Base-by-base conservation (phyloP, 2,113 vertebrate species). In the Geococcyx californianus region DNA sequence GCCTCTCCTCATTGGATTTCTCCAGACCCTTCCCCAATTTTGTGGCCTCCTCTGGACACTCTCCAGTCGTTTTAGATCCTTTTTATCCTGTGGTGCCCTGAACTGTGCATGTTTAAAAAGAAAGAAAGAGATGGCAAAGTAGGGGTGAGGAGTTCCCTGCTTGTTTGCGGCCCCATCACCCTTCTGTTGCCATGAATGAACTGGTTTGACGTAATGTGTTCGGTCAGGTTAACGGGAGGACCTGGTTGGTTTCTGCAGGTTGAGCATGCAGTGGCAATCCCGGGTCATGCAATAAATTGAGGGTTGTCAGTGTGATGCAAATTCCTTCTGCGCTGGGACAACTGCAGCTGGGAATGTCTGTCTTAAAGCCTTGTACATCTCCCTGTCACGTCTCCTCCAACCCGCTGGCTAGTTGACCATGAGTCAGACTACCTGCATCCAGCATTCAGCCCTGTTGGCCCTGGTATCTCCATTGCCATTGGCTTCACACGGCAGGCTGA, bases 151-250 rank as follows among this genome's bases (percentile, higher is more conserved):
- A 23, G 63, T 16, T 38, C 9, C 73, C 25, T 17, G 29, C 3
- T 8, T 7, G n/a, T 23, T 66, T 24, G n/a, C 40, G n/a, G 38
- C 45, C 63, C 63, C n/a, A 1, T 16, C 31, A 24, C 29, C 56
- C n/a, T 14, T 1, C 31, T 3, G n/a, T 25, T 33, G 52, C 51
- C 8, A 1, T 2, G 55, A 47, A 4, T 7, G 58, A 16, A 51
- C 4, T 60, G 49, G n/a, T 7, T 66, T 40, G 2, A 2, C 2
- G 34, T 23, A 3, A 13, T 1, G 2, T 15, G 3, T 33, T 47
- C 20, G 3, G 18, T 12, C 1, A 0, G 9, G 12, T 33, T 54
- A 1, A 6, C 7, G 10, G 2, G 4, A 44, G 67, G 60, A 49
- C 20, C 10, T 13, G 0, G 7, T 11, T 60, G n/a, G 11, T 36